These are phyloP conservation scores for Peromyscus leucopus DNA, from an alignment of 2,113 vertebrate species.

Conservation along the genomic window DNA sequence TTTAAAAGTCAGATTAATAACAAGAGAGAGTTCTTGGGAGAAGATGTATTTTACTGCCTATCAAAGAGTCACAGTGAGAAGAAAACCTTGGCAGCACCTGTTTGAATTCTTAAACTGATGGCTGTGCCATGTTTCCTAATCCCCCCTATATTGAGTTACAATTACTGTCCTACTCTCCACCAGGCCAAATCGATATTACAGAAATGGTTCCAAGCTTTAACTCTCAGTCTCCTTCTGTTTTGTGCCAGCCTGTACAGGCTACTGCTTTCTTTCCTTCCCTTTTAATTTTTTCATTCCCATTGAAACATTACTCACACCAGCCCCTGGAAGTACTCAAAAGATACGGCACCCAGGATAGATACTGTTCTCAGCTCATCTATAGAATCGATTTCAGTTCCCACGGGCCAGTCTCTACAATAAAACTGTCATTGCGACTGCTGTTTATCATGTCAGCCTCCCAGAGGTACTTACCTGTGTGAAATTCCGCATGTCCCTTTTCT, in stretches of 20 bases:
- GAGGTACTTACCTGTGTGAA: background rate
- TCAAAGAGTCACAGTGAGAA: background rate
- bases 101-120: conserved; percentile 56
- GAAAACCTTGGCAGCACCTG: conserved; percentile 19
- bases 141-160: conserved; percentile 39
- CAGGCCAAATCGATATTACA: conserved; percentile 32
- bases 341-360: background rate
- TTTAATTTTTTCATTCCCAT: conserved; percentile 52
- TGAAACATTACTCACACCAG: conserved; percentile 44
- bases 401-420: conserved; percentile 30
- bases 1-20: background rate
- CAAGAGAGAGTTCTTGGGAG: background rate
- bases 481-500: background rate
- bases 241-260: conserved; percentile 37
- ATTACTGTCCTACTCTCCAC: background rate
- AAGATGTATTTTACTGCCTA: conserved; percentile 52
- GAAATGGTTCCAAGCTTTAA: conserved; percentile 55
- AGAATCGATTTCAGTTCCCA: conserved; percentile 36
- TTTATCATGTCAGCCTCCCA: background rate
- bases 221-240: conserved; percentile 44
- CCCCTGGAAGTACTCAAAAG: conserved; percentile 15
- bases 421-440: conserved; percentile 21
- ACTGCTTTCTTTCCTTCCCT: conserved; percentile 50
- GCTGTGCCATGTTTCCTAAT: conserved; percentile 50
- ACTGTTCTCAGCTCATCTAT: conserved; percentile 36